Conservation (phyloP, 2,888 invertebrate genomes). For the Yponomeuta malinellus region DNA sequence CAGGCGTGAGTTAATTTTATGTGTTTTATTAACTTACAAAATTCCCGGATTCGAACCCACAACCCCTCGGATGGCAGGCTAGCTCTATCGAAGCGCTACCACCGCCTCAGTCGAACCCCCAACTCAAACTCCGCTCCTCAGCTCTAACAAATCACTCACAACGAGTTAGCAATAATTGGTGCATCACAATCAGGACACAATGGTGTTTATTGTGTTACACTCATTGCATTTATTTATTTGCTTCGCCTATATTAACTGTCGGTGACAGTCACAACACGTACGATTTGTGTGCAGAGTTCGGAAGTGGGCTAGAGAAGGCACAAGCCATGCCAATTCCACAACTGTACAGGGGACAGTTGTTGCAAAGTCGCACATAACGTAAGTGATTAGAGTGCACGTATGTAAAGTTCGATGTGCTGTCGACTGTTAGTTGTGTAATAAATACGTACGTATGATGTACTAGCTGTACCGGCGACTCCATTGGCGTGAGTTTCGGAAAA, state of each 20-base stretch:
- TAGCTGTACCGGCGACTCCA: too few species aligned
- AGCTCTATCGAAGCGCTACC: too few species aligned
- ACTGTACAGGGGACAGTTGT: too few species aligned
- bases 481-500: too few species aligned
- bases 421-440: too few species aligned
- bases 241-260: constrained; percentile 42
- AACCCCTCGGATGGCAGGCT: too few species aligned
- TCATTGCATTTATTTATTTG: constrained; percentile 32
- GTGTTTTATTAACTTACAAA: too few species aligned
- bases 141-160: constrained; percentile 20
- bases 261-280: constrained; percentile 34
- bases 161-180: constrained; percentile 49
- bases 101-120: not conserved
- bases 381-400: not conserved
- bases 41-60: too few species aligned
- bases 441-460: too few species aligned
- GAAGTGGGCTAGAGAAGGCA: not conserved
- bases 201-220: constrained; percentile 30
- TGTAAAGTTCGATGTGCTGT: too few species aligned
- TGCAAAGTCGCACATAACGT: too few species aligned
- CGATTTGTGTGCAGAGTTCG: constrained; percentile 11
- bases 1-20: too few species aligned
- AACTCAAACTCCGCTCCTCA: not conserved
- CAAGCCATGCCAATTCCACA: not conserved
- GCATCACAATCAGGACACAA: constrained; percentile 38